Percentiles rank a stretch among this genome's conserved stretches.
Conservation (phyloP, 1,140 invertebrate species). For the Tyrophagus putrescentiae region DNA sequence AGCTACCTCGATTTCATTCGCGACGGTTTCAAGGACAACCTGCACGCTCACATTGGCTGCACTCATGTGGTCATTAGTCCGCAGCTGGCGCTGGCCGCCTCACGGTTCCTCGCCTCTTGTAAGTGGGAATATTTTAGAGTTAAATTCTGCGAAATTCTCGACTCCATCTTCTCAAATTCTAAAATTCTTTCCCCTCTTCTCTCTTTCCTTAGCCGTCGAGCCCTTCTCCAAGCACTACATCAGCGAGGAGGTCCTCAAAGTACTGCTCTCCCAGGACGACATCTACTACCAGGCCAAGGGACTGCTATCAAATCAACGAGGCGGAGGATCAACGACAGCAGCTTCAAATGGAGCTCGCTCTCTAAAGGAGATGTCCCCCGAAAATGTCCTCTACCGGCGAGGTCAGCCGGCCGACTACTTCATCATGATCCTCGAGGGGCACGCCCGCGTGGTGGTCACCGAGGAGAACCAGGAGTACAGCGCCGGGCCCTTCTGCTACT, state of each 20-base stretch:
- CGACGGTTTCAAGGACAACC: constrained; percentile 53
- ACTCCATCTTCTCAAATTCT: constrained; percentile 38
- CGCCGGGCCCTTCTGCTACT: constrained; percentile 85
- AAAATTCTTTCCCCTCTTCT: too few species aligned
- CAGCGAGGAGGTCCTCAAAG: constrained; percentile 69
- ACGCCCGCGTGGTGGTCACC: constrained; percentile 54
- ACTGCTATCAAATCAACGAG: background rate
- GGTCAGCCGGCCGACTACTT: constrained; percentile 60
- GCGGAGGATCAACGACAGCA: too few species aligned
- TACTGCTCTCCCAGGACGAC: constrained; percentile 75
- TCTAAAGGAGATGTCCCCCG: background rate
- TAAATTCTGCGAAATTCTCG: too few species aligned
- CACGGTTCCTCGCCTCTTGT: constrained; percentile 85
- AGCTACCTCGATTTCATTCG: constrained; percentile 70
- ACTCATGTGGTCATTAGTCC: constrained; percentile 50
- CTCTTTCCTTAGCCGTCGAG: constrained; percentile 45
- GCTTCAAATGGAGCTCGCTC: too few species aligned
- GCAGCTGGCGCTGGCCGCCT: constrained; percentile 76
- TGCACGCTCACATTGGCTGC: constrained; percentile 47
- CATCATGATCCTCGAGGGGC: constrained; percentile 75
- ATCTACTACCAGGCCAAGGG: constrained; percentile 44
- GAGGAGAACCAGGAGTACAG: constrained; percentile 76
- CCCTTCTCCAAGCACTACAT: constrained; percentile 67
- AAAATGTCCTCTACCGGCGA: constrained; percentile 28
- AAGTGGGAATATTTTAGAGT: constrained; percentile 36